Evolutionary conservation across 2,888 invertebrate species (phyloP), one percentile per base, ranked within the genome.

Genomic region (Eurytoma californica): DNA sequence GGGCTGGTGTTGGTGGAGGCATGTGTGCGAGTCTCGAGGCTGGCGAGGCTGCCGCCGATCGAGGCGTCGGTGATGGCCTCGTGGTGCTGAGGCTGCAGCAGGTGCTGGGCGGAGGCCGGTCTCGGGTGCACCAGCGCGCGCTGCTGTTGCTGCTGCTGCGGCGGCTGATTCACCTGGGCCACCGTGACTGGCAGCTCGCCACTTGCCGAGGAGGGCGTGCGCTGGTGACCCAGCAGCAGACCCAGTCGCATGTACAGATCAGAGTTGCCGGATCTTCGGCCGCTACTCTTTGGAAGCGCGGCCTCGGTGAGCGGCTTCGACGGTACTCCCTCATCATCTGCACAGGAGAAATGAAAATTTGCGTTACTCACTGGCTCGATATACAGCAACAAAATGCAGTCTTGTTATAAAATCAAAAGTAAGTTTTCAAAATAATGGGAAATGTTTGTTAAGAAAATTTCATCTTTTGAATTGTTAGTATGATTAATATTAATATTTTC

Each of bases 1-100:
- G 97, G 97, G 88, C 97, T 97, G 55, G 96, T 96, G 86, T 96
- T 96, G 77, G 94, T 94, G 39, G 96, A 95, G 69, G 95, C 94
- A 72, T 95, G 92, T 0, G 95, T 94, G 82, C 94, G 94, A 0
- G 92, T 91, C 80, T 92, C 93, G 79, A 92, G 91, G 79, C 92
- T 92, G 53, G 92, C 92, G 77, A 93, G 83, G 18, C 93, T 92
- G 66, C 92, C 92, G 79, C 92, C 91, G 30, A 92, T 92, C 24
- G 91, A 91, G 4, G 87, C 86, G 2, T 87, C 86, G 53, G 86
- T 87, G 57, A 89, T 89, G 63, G 87, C 88, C 63, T 85, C 84
- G 20, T 85, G 85, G 4, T 83, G 79, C 66, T 84, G 84, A 77
- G 83, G 84, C 16, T 82, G 76, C 60, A 85, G 84, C 16, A 84